Evolutionary conservation across 1,140 invertebrate genomes (phyloP).

Genomic region (Ceratitis capitata): DNA sequence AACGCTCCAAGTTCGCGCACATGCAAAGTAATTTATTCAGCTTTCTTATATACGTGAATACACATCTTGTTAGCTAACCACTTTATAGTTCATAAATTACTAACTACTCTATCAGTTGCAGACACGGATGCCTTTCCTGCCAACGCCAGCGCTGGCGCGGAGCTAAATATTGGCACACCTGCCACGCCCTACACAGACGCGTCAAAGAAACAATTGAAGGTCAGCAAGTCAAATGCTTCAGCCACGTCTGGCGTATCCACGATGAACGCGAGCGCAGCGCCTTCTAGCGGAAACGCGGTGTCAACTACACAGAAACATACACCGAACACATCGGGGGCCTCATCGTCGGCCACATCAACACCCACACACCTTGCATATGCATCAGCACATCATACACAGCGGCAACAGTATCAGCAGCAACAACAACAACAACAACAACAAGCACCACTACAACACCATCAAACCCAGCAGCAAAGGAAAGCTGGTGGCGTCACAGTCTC

Average conservation of each 20-base stretch:
- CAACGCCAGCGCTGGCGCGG: neutral
- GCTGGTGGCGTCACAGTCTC: neutral
- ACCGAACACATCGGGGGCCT: conserved; percentile 28
- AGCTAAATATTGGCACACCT: neutral
- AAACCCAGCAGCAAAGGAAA: conserved; percentile 23
- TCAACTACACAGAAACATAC: conserved; percentile 5
- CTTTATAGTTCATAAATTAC: neutral
- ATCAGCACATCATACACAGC: neutral
- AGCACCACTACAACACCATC: conserved; percentile 4
- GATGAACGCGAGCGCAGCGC: neutral
- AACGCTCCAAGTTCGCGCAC: neutral
- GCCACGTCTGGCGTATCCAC: neutral
- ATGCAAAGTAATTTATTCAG: neutral
- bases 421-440: neutral
- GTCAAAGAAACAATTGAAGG: neutral
- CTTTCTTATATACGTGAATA: neutral
- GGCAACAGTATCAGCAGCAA: conserved; percentile 27
- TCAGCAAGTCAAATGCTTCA: neutral
- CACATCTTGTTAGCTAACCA: neutral
- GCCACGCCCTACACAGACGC: neutral
- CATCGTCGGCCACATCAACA: conserved; percentile 38
- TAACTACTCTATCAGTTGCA: neutral
- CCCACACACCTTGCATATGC: conserved; percentile 19
- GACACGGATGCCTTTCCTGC: neutral
- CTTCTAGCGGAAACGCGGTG: neutral